phyloP scores from a whole-genome alignment of 2,888 invertebrate species.

The Dascillus cervinus region DNA sequence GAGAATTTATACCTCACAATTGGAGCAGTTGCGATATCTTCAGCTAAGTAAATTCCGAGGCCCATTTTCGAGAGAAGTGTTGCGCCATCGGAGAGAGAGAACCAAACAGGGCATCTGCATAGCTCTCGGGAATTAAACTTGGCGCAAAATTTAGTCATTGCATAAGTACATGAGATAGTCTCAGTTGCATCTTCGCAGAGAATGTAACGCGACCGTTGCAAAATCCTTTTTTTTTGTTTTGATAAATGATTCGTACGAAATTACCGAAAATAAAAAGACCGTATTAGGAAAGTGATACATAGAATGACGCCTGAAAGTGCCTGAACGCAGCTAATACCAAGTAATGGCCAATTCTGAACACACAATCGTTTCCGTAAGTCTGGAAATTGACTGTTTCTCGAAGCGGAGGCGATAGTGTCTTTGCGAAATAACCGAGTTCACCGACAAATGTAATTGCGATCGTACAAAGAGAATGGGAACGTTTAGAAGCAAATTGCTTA shows the following conservation, averaged over 20 bases:
- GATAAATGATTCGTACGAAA: too few relatives aligned
- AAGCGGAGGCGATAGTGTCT: slow-evolving; percentile 13
- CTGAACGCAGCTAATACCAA: background rate
- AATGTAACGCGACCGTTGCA: background rate
- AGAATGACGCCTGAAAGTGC: too few relatives aligned
- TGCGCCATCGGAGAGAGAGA: slow-evolving; percentile 13
- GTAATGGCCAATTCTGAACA: slow-evolving; percentile 18
- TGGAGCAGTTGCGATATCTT: slow-evolving; percentile 20
- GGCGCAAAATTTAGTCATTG: slow-evolving; percentile 14
- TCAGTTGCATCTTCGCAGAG: slow-evolving; percentile 8
- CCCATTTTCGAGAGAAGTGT: slow-evolving; percentile 13
- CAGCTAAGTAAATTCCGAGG: slow-evolving; percentile 15
- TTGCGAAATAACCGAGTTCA: slow-evolving; percentile 10
- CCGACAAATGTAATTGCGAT: slow-evolving; percentile 14
- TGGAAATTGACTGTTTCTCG: slow-evolving; percentile 17
- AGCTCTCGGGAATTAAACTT: slow-evolving; percentile 13
- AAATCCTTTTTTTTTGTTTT: background rate
- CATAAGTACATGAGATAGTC: slow-evolving; percentile 9
- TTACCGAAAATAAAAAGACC: too few relatives aligned
- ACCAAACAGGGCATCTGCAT: slow-evolving; percentile 14
- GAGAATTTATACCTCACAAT: slow-evolving; percentile 31
- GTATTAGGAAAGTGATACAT: too few relatives aligned
- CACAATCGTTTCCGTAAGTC: slow-evolving; percentile 17
- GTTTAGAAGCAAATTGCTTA: slow-evolving; percentile 6
- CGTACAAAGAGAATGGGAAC: slow-evolving; percentile 6